Conservation (phyloP, 2,888 invertebrate species). For the Odontocolon sp. region DNA sequence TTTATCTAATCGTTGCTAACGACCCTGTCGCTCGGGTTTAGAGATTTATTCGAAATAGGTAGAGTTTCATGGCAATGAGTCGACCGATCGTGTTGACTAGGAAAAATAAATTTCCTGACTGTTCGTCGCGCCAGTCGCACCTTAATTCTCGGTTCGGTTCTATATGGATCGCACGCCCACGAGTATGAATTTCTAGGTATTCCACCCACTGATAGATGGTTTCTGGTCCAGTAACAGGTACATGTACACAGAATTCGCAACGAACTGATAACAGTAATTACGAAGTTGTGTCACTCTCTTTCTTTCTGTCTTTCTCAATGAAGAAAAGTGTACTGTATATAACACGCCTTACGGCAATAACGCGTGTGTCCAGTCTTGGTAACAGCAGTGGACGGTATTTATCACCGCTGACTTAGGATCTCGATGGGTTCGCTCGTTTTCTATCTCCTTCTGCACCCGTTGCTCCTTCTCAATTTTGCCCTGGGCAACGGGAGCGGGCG, state of each 20-base stretch:
- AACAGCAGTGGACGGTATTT: slow-evolving; percentile 70
- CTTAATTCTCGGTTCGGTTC: slow-evolving; percentile 43
- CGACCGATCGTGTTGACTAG: background rate
- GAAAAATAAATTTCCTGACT: background rate
- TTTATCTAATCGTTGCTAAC: slow-evolving; percentile 53
- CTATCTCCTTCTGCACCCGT: slow-evolving; percentile 58
- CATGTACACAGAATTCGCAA: slow-evolving; percentile 59
- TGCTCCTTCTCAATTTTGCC: slow-evolving; percentile 65
- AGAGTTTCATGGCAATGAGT: slow-evolving; percentile 1
- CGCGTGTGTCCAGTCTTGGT: background rate
- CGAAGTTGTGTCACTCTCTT: slow-evolving; percentile 72
- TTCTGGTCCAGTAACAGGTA: slow-evolving; percentile 75
- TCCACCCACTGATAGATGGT: slow-evolving; percentile 65
- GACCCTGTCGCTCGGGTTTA: slow-evolving; percentile 24
- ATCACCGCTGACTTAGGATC: slow-evolving; percentile 74
- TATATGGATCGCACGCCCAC: slow-evolving; percentile 53
- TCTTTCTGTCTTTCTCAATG: background rate
- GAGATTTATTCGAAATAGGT: slow-evolving; percentile 34
- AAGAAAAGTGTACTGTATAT: slow-evolving; percentile 36
- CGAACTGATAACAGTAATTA: slow-evolving; percentile 78
- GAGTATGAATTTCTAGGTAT: slow-evolving; percentile 46
- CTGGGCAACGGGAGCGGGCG: slow-evolving; percentile 70
- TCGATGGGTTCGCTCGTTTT: slow-evolving; percentile 47
- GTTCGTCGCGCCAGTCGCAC: slow-evolving; percentile 7
- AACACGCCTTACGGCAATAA: slow-evolving; percentile 32